Evolutionary conservation across 2,888 invertebrate genomes (phyloP).

Genomic region (Drosophila multiciliata): DNA sequence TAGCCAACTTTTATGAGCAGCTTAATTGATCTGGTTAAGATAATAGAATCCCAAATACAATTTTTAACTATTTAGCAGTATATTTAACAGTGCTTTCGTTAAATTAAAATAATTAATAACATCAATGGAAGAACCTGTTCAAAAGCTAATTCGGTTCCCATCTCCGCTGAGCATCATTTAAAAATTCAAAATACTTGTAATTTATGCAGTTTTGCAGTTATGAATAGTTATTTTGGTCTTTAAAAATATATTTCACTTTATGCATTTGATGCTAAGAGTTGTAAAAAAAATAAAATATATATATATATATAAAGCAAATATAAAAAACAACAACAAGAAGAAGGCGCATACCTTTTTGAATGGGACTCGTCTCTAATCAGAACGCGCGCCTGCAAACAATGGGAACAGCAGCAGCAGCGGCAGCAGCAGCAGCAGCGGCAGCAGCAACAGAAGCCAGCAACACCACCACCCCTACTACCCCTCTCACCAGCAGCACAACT

Average conservation of each 20-base stretch:
- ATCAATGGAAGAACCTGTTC: neutral
- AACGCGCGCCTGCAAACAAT: conserved; percentile 77
- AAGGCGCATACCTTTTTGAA: conserved; percentile 62
- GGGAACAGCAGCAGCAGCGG: conserved; percentile 42
- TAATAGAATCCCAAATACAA: neutral
- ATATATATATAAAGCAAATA: conserved; percentile 1
- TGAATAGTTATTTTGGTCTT: conserved; percentile 36
- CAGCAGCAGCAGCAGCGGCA: conserved; percentile 9
- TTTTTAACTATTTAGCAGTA: neutral
- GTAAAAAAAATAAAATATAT: neutral
- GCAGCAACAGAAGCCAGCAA: conserved; percentile 15
- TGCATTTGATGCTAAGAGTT: conserved; percentile 49
- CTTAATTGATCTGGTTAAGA: neutral
- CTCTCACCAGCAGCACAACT: conserved; percentile 9
- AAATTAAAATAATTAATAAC: neutral
- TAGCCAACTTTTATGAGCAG: neutral
- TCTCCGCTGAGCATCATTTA: neutral
- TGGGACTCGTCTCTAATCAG: conserved; percentile 71
- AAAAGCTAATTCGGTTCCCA: neutral
- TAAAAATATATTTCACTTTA: conserved; percentile 42
- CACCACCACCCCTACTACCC: conserved; percentile 14
- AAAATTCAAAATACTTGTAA: conserved; percentile 8
- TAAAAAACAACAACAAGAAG: conserved; percentile 23
- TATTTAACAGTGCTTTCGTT: neutral
- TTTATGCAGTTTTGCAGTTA: conserved; percentile 18